phyloP scores from a whole-genome alignment of 2,113 vertebrate genomes.

The Poeciliopsis occidentalis region DNA sequence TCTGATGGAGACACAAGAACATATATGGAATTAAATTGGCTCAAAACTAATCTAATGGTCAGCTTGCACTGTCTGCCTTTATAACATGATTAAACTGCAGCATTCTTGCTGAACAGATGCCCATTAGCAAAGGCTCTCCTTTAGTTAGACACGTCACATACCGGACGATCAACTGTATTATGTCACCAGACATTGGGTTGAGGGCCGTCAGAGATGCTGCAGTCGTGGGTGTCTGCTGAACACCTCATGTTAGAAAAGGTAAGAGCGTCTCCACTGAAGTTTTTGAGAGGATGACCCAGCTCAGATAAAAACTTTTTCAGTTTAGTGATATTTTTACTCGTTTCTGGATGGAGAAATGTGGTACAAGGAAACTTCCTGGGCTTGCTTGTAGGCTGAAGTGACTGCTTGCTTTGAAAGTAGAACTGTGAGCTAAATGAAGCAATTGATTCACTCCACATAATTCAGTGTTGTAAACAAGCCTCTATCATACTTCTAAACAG shows the following conservation, averaged over 20 bases:
- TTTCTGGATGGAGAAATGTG: background rate
- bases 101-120: conserved; percentile 38
- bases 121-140: conserved; percentile 38
- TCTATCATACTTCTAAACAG: no score
- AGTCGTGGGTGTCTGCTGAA: conserved; percentile 46
- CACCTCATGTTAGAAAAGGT: conserved; percentile 57
- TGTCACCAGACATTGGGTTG: conserved; percentile 69
- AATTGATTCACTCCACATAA: background rate
- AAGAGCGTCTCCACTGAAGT: conserved; percentile 23
- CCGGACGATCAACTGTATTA: conserved; percentile 70
- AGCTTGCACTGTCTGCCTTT: conserved; percentile 38
- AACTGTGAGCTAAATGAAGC: background rate
- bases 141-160: conserved; percentile 50
- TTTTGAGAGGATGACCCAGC: conserved; percentile 4
- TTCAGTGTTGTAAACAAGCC: no score
- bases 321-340: background rate
- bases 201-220: conserved; percentile 53
- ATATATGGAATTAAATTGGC: conserved; percentile 52
- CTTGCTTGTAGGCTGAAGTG: background rate
- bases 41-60: conserved; percentile 63
- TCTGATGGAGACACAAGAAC: conserved; percentile 55
- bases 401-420: background rate
- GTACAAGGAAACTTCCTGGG: background rate
- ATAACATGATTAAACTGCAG: conserved; percentile 58
- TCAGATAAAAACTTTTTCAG: background rate